A percentile compares a stretch with the other conserved stretches of the same genome.
Conservation (phyloP, 1,140 invertebrate genomes). For the Zophobas atratus region DNA sequence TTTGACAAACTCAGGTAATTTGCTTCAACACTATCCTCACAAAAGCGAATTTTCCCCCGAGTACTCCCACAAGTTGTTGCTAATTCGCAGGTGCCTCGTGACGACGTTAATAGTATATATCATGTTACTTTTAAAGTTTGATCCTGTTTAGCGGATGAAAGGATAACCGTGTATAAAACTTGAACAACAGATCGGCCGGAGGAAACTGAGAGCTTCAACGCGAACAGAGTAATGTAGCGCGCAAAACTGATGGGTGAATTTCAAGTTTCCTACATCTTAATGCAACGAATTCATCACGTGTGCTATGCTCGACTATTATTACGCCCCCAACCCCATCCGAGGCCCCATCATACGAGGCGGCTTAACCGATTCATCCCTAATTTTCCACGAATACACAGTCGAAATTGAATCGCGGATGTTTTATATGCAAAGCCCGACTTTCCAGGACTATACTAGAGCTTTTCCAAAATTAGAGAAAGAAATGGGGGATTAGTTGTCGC, state of each 20-base stretch:
- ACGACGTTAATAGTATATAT: slow-evolving; percentile 42
- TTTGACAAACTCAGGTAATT: slow-evolving; percentile 22
- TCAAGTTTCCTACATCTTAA: slow-evolving; percentile 60
- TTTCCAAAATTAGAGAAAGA: slow-evolving; percentile 62
- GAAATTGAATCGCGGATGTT: slow-evolving; percentile 62
- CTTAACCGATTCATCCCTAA: slow-evolving; percentile 41
- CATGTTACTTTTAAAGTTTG: slow-evolving; percentile 48
- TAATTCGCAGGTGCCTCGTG: slow-evolving; percentile 29
- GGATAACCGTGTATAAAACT: slow-evolving; percentile 47
- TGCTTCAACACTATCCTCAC: background rate
- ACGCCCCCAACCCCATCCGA: slow-evolving; percentile 30
- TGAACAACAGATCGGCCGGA: slow-evolving; percentile 46
- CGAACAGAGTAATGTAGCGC: slow-evolving; percentile 56
- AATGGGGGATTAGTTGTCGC: slow-evolving; percentile 62
- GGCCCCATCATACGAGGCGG: slow-evolving; percentile 18
- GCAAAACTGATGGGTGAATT: slow-evolving; percentile 59
- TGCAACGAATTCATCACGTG: slow-evolving; percentile 59
- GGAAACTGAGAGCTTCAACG: slow-evolving; percentile 44
- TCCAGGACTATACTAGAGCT: slow-evolving; percentile 56
- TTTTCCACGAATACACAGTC: slow-evolving; percentile 46
- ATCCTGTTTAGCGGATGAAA: slow-evolving; percentile 47
- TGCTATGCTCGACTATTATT: slow-evolving; percentile 51
- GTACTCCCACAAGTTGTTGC: background rate
- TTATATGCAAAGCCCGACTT: slow-evolving; percentile 63
- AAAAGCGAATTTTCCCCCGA: background rate